Percentiles rank a stretch among this genome's conserved stretches.
Evolutionary conservation across 2,113 vertebrate genomes (phyloP).

Genomic region (Antechinus flavipes): DNA sequence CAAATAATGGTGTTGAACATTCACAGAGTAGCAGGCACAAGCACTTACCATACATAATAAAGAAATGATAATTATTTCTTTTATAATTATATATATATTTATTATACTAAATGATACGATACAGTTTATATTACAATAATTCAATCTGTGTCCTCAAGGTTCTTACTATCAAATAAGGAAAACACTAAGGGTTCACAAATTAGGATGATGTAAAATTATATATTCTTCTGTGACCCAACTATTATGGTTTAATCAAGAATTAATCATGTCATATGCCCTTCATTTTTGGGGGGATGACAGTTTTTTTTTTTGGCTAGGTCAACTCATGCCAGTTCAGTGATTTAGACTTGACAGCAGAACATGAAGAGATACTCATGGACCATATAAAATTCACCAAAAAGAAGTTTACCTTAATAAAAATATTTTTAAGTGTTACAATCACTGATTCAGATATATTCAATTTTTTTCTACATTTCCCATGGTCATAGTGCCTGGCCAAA

Average conservation of each 20-base stretch:
- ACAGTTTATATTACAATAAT: background rate
- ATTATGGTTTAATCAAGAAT: background rate
- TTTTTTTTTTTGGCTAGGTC: background rate
- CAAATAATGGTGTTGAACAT: background rate
- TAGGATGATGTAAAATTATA: background rate
- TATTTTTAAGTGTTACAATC: background rate
- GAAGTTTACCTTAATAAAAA: background rate
- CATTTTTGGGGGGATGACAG: background rate
- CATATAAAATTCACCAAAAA: background rate
- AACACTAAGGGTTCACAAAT: background rate
- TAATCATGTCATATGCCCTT: background rate
- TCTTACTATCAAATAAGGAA: background rate
- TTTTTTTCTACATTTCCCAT: background rate
- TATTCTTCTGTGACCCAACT: background rate
- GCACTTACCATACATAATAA: constrained; percentile 25
- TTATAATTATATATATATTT: background rate
- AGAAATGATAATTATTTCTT: constrained; percentile 17
- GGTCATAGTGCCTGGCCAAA: background rate
- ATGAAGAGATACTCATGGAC: background rate
- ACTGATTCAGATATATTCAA: background rate
- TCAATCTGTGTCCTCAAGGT: background rate
- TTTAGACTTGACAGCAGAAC: background rate
- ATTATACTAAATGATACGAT: no score
- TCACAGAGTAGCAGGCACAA: background rate
- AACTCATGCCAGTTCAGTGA: background rate